A percentile compares a stretch with the other conserved stretches of the same genome.
These are phyloP conservation scores for Apamea monoglypha DNA, from an alignment of 2,888 invertebrate species.

Conservation along the genomic window DNA sequence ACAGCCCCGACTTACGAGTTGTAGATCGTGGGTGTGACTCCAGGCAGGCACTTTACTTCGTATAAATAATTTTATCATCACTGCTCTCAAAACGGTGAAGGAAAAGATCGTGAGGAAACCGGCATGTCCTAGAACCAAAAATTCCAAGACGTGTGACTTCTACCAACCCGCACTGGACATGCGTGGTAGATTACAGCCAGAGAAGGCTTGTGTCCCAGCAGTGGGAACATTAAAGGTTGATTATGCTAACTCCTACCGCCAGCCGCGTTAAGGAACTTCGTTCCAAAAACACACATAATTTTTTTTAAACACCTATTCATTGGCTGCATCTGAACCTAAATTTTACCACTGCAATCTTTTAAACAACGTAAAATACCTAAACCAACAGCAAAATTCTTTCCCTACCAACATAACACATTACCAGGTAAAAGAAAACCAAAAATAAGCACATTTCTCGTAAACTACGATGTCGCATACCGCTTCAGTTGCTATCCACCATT, in stretches of 20 bases:
- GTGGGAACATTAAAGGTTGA: not conserved
- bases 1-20: no score
- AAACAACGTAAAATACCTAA: not conserved
- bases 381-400: conserved; percentile 12
- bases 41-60: no score
- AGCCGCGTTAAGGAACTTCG: not conserved
- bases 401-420: conserved; percentile 21
- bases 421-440: conserved; percentile 51
- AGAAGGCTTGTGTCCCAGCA: not conserved
- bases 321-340: not conserved
- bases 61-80: no score
- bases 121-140: no score
- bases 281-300: not conserved
- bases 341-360: not conserved
- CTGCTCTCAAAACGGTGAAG: no score
- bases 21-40: no score
- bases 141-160: not conserved
- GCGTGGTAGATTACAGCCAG: not conserved
- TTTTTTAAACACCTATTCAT: not conserved
- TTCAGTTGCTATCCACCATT: conserved; percentile 65
- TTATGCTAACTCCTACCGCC: no score
- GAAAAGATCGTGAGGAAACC: no score
- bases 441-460: conserved; percentile 62
- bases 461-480: conserved; percentile 61
- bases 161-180: not conserved